These are phyloP conservation scores for Cryptotermes secundus DNA, from an alignment of 1,140 invertebrate genomes.

Conservation along the genomic window DNA sequence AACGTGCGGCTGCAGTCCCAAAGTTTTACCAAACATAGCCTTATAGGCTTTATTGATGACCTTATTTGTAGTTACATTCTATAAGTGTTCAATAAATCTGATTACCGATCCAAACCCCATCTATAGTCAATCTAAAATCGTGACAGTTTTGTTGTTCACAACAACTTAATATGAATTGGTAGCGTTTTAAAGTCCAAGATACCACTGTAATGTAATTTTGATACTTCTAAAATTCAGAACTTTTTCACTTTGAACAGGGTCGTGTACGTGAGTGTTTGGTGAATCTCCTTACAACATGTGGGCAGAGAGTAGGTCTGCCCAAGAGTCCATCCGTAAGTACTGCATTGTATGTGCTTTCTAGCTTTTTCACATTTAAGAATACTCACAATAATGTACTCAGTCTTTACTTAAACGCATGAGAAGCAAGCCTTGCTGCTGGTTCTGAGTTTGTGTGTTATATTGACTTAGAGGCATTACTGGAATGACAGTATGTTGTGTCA, in stretches of 20 bases:
- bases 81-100: no score
- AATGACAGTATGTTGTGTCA: slow-evolving; percentile 13
- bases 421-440: not conserved
- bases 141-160: no score
- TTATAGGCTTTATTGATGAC: no score
- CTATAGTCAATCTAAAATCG: no score
- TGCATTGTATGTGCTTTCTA: slow-evolving; percentile 32
- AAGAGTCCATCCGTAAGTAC: slow-evolving; percentile 96
- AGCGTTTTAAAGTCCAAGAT: no score
- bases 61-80: no score
- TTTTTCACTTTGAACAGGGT: slow-evolving; percentile 63
- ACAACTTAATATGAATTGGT: no score
- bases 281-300: slow-evolving; percentile 93
- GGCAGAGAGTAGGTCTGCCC: slow-evolving; percentile 91
- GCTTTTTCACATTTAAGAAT: slow-evolving; percentile 31
- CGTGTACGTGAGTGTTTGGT: slow-evolving; percentile 93
- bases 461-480: not conserved
- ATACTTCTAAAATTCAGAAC: not conserved
- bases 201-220: not conserved
- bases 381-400: no score
- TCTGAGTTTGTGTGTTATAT: not conserved
- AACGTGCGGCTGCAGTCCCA: no score
- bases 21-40: no score
- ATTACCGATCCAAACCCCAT: no score
- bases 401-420: not conserved